Percentiles rank a stretch among this genome's conserved stretches.
Evolutionary conservation across 2,888 invertebrate species (phyloP).

Genomic region (Pharmacophagus antenor): DNA sequence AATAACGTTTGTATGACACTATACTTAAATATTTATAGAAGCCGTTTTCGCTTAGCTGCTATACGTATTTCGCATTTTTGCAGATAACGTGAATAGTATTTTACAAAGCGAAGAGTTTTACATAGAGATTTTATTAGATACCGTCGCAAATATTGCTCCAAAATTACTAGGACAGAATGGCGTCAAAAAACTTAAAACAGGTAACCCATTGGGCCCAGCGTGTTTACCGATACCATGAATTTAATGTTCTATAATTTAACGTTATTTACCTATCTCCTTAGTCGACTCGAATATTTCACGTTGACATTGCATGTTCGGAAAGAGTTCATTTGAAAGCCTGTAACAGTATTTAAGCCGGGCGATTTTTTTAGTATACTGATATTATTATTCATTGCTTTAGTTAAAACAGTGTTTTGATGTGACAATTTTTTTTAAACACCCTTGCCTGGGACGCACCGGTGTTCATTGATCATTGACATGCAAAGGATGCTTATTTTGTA

Average conservation of each 20-base stretch:
- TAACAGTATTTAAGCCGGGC: neutral
- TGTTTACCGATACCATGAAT: constrained; percentile 5
- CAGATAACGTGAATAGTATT: constrained; percentile 83
- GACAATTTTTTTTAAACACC: neutral
- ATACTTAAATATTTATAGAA: too few relatives aligned
- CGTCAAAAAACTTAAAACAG: constrained; percentile 80
- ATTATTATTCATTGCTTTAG: neutral
- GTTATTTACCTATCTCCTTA: constrained; percentile 13
- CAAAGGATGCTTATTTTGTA: too few relatives aligned
- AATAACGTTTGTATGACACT: too few relatives aligned
- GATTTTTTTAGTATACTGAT: neutral
- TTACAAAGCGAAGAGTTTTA: constrained; percentile 85
- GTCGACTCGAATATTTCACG: constrained; percentile 18
- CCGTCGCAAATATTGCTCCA: constrained; percentile 81
- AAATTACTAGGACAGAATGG: constrained; percentile 82
- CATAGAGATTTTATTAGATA: constrained; percentile 82
- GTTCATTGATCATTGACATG: too few relatives aligned
- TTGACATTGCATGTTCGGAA: constrained; percentile 16
- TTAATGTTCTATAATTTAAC: constrained; percentile 21
- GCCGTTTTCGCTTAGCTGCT: too few relatives aligned
- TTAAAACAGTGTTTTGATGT: too few relatives aligned
- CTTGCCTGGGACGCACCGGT: too few relatives aligned
- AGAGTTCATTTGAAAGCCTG: constrained; percentile 10
- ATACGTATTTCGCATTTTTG: constrained; percentile 30
- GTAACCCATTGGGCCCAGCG: constrained; percentile 38